phyloP scores from a whole-genome alignment of 2,113 vertebrate species.

The Sardina pilchardus region DNA sequence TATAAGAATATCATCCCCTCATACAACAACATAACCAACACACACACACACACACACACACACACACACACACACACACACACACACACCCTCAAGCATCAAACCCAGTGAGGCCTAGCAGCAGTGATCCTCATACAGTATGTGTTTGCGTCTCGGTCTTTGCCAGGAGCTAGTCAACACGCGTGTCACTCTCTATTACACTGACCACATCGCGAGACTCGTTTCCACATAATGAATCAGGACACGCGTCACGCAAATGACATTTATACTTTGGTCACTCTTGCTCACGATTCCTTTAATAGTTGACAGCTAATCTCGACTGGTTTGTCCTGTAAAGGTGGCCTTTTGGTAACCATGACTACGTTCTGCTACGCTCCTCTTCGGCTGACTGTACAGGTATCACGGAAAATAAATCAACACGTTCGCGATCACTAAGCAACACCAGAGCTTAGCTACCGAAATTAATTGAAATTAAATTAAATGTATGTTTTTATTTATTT shows the following conservation, averaged over 20 bases:
- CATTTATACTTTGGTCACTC: no score
- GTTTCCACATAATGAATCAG: neutral
- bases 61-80: neutral
- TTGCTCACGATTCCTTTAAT: no score
- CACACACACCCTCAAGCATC: neutral
- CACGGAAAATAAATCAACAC: neutral
- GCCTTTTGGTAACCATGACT: no score
- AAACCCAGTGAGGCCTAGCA: no score
- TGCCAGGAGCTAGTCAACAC: neutral
- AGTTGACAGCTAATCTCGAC: no score
- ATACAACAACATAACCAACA: neutral
- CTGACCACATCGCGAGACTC: neutral
- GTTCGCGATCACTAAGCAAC: neutral
- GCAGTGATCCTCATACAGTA: no score
- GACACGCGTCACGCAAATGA: neutral
- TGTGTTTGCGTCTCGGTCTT: neutral
- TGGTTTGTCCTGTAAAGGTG: no score
- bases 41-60: constrained; percentile 20
- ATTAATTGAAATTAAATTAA: no score
- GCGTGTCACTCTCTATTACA: neutral
- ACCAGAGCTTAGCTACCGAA: neutral
- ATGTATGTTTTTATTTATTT: no score
- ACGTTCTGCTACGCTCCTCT: no score
- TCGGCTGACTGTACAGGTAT: no score
- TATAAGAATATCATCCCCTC: no score